Evolutionary conservation across 2,888 invertebrate species (phyloP).

Genomic region (Anodontia alba): DNA sequence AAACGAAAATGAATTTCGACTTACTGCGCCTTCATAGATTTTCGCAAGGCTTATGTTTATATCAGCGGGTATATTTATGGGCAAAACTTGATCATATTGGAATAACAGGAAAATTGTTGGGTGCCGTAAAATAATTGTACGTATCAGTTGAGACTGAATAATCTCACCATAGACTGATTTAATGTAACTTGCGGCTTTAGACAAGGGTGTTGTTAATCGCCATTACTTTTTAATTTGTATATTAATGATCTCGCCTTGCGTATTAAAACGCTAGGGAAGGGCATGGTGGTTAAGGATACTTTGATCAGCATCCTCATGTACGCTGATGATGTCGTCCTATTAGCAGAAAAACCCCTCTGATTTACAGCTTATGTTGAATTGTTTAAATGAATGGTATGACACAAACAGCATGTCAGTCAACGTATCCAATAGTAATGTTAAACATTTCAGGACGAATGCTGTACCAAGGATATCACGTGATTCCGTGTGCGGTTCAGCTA

Average conservation of each 20-base stretch:
- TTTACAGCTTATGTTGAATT: conserved; percentile 29
- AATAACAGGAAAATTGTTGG: conserved; percentile 13
- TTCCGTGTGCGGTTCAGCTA: conserved; percentile 22
- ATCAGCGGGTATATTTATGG: conserved; percentile 18
- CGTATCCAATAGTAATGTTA: conserved; percentile 34
- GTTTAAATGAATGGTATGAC: conserved; percentile 31
- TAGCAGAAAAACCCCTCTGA: conserved; percentile 35
- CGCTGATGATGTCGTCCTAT: too few relatives aligned
- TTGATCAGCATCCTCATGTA: too few relatives aligned
- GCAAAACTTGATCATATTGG: conserved; percentile 22
- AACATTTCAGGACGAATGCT: conserved; percentile 32
- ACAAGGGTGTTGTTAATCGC: conserved; percentile 25
- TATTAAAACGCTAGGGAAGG: too few relatives aligned
- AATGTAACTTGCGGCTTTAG: too few relatives aligned
- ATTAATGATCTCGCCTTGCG: too few relatives aligned
- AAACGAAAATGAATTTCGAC: conserved; percentile 27
- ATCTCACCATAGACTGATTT: conserved; percentile 29
- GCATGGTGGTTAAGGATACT: too few relatives aligned
- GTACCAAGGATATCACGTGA: not conserved
- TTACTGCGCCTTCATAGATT: conserved; percentile 35
- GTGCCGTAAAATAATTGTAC: conserved; percentile 32
- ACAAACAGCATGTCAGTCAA: conserved; percentile 25
- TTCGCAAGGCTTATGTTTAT: conserved; percentile 29
- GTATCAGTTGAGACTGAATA: conserved; percentile 23
- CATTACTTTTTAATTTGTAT: conserved; percentile 25